Base-by-base conservation (phyloP, 2,888 invertebrate genomes). In the Pycnomerus fuliginosus region DNA sequence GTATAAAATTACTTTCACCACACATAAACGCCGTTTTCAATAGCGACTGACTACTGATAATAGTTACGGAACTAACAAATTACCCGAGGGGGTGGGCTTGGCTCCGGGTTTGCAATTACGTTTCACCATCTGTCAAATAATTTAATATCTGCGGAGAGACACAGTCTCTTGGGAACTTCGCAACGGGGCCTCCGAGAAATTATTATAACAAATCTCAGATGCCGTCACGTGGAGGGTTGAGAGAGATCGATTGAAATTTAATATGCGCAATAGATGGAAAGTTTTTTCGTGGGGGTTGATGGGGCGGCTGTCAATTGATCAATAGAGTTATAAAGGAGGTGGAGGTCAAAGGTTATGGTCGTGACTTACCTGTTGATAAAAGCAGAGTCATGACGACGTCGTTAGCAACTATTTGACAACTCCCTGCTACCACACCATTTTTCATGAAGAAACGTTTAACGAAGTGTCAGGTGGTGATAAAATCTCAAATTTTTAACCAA, bases 1-100 rank as follows among this genome's bases (percentile, higher is more conserved):
- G 56, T 62, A 63, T 65, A 60, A 62, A 67, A 65, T 65, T 65
- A 64, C 67, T 58, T 65, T 61, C 58, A 54, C 63, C 61, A 53
- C 60, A 54, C 56, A 48, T 34, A 59, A 60, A 59, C 55, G 56
- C 34, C 47, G 50, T 45, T 52, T 56, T 56, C 50, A 51, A 57
- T 57, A 48, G 50, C 53, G 40, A 44, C 44, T 55, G n/a, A n/a
- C 55, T 25, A 36, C 48, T 22, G 49, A 53, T 55, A 53, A 51
- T 46, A 36, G 37, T 43, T 30, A 30, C 25, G 28, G 28, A 37
- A 46, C 30, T 28, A 41, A 46, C 46, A 41, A 46, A 46, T 46
- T 46, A 41, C 30, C 12, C 30, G 16, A 27, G 8, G 11, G 39
- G 39, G 29, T 27, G 20, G 33, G 17, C 16, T 36, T 25, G 29